Base-by-base conservation (phyloP, 2,888 invertebrate genomes). In the Aleiodes leptofemur region DNA sequence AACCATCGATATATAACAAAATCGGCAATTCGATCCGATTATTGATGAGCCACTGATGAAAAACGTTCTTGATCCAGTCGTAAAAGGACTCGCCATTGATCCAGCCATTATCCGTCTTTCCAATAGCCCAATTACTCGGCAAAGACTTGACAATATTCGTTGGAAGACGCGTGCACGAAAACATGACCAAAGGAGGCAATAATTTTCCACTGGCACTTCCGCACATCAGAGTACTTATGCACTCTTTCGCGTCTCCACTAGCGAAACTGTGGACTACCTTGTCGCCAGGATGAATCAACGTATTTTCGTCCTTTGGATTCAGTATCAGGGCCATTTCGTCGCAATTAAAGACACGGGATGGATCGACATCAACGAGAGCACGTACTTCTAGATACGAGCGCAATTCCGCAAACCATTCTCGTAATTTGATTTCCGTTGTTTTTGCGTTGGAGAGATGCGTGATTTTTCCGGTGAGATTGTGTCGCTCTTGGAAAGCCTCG, bases 251-350 rank as follows among this genome's bases (percentile, higher is more conserved):
- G n/a, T 66, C 72, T 51, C 57, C 68, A n/a, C 59, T 77, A 38
- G 77, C 70, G 61, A 80, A 34, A 59, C 61, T 76, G 70, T 79
- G 79, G 29, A 83, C 80, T 29, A 78, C 78, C 80, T 77, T 79
- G 1, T 78, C 77, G 9, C 80, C 83, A 77, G 81, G 81, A 74
- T 57, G 57, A 6, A 77, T 81, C 11, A 85, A 64, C 7, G 83
- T 82, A 69, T 79, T 81, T 13, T 77, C 76, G 0, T 77, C 79
- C 69, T 83, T 83, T 6, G 86, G 86, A 69, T 77, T 80, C 48
- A 86, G 69, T 73, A 81, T 81, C 69, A 87, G 82, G n/a, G 81
- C 82, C 11, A 83, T 80, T 72, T 85, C 83, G 57, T 86, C 90
- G 23, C 80, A 80, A 78, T 88, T 87, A 68, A 84, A 88, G 53